Evolutionary conservation across 2,797 vertebrate genomes (phyloP).

Genomic region (Poecilia velifera): DNA sequence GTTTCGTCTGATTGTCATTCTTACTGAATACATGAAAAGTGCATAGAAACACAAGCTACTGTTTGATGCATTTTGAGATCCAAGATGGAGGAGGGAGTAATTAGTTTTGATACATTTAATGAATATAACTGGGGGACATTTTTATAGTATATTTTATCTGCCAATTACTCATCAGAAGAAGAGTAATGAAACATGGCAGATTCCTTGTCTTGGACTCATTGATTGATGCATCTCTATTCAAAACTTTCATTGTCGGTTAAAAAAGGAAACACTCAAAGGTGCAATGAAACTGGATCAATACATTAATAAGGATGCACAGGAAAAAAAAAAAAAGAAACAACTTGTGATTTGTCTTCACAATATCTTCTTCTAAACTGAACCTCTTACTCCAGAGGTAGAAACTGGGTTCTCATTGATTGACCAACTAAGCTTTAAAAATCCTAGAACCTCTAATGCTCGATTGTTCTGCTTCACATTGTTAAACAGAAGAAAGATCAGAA

Average conservation of each 20-base stretch:
- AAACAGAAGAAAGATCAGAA: too few species aligned
- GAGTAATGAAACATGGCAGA: background rate
- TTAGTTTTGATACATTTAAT: too few species aligned
- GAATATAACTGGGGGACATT: too few species aligned
- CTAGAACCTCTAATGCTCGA: background rate
- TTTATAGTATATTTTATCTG: background rate
- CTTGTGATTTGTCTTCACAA: background rate
- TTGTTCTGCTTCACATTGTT: too few species aligned
- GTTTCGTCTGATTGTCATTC: background rate
- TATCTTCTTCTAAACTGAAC: background rate
- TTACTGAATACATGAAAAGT: background rate
- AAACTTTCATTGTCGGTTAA: background rate
- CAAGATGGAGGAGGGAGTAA: background rate
- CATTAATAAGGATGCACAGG: conserved; percentile 4
- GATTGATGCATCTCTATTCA: background rate
- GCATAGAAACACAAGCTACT: background rate
- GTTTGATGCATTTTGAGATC: background rate
- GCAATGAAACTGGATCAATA: background rate
- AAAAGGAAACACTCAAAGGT: background rate
- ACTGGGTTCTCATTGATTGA: background rate
- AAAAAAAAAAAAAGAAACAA: background rate
- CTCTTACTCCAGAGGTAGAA: background rate
- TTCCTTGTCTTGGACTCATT: background rate
- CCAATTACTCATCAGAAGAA: background rate
- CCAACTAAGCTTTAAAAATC: background rate